Evolutionary conservation across 2,113 vertebrate species (phyloP), one percentile per base, ranked within the genome.

Genomic region (Sylvilagus bachmani): DNA sequence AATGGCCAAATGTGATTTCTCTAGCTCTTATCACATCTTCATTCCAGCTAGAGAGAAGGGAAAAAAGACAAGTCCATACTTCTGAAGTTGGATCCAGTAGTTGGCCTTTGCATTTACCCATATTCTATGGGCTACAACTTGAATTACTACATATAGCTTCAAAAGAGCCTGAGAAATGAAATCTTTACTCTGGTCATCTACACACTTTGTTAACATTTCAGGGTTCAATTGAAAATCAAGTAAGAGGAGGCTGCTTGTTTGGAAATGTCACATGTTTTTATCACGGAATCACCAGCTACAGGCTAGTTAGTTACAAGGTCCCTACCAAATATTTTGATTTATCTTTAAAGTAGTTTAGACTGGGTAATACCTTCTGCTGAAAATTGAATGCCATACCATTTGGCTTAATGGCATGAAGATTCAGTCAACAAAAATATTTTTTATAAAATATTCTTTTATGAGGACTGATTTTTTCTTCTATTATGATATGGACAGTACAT

Each of bases 271-370:
- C 53, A 11, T 66, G 13, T 85, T 91, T 90, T 84, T 36, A 6
- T 53, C 62, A 49, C 14, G 71, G 55, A 84, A 24, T 58, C 69
- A 82, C 53, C 53, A 89, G 19, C 3, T 86, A 33, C 0, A 82
- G 49, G 29, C 2, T 51, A 79, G 19, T 66, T 51, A 79, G 14
- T 66, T 66, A 44, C 6, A 33, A 71, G 58, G 71, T 55, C 3
- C 3, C 69, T 82, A 93, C 21, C 27, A 67, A 82, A 86, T 78
- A 89, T 61, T 73, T 61, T 77, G 5, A 44, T 61, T 86, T 80
- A 78, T 69, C 36, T 82, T 89, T 62, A 70, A 69, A 88, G 33
- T 31, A 55, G 16, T 90, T 93, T 70, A 49, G 29, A 89, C n/a
- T 36, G 73, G 71, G 64, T 24, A 86, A 38, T 66, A 10, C 51